Evolutionary conservation across 2,113 vertebrate species (phyloP).

Genomic region (Aythya baeri): DNA sequence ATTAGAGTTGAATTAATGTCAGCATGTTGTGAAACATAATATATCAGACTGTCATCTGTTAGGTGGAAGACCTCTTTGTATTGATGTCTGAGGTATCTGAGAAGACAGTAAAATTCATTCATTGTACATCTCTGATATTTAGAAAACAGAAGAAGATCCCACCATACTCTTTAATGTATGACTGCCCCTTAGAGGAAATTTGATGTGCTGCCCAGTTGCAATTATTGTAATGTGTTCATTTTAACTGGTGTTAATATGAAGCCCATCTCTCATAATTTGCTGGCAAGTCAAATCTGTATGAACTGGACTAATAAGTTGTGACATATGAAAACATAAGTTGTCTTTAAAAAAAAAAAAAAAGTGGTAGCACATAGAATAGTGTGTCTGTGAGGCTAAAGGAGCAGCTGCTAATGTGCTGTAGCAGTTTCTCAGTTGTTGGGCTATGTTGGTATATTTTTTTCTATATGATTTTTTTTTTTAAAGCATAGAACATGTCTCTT

Average conservation of each 20-base stretch:
- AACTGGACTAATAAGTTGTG: neutral
- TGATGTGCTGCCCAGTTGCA: neutral
- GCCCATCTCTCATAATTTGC: neutral
- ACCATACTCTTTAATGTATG: neutral
- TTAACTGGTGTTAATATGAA: neutral
- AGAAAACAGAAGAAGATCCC: neutral
- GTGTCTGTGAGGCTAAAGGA: neutral
- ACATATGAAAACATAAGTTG: neutral
- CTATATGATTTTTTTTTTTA: accelerated
- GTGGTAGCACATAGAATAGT: neutral
- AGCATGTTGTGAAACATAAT: neutral
- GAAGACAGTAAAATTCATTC: neutral
- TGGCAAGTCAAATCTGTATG: neutral
- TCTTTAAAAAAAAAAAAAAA: neutral
- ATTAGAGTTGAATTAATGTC: neutral
- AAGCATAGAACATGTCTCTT: neutral
- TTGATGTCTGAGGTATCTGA: neutral
- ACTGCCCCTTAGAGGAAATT: constrained; percentile 8
- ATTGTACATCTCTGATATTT: neutral
- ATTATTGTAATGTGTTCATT: neutral
- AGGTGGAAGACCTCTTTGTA: neutral
- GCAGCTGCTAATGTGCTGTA: neutral
- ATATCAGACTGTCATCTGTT: neutral
- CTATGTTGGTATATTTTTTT: neutral
- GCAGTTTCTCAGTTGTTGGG: neutral